Conservation (phyloP, 2,113 vertebrate species). For the Thalassarche chlororhynchos region DNA sequence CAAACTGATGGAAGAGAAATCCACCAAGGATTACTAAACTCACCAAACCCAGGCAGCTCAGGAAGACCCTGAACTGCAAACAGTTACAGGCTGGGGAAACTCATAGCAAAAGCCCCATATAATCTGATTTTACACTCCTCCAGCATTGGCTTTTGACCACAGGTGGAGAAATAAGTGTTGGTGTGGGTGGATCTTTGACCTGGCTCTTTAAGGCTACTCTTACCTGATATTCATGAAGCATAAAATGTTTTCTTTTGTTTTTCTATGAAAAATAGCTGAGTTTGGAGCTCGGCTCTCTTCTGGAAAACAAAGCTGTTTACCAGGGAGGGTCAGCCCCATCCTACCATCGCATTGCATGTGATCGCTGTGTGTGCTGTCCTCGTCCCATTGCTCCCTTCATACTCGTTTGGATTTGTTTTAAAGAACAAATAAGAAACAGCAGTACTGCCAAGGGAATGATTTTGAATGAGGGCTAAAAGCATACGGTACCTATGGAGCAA, state of each 20-base stretch:
- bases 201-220: neutral
- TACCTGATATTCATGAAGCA: neutral
- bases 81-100: neutral
- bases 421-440: neutral
- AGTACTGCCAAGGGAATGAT: neutral
- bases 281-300: neutral
- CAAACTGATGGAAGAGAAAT: neutral
- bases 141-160: neutral
- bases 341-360: neutral
- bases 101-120: neutral
- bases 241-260: neutral
- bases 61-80: neutral
- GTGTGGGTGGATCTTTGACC: neutral
- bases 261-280: neutral
- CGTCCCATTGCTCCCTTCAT: rapidly evolving
- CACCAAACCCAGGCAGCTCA: rapidly evolving
- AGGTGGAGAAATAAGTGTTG: neutral
- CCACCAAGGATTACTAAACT: neutral
- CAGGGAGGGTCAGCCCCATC: no score
- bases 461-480: neutral
- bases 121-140: neutral
- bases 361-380: neutral
- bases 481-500: rapidly evolving
- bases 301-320: neutral
- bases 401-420: neutral